These are phyloP conservation scores for Oophaga pumilio DNA, from an alignment of 2,113 vertebrate genomes.

Conservation along the genomic window DNA sequence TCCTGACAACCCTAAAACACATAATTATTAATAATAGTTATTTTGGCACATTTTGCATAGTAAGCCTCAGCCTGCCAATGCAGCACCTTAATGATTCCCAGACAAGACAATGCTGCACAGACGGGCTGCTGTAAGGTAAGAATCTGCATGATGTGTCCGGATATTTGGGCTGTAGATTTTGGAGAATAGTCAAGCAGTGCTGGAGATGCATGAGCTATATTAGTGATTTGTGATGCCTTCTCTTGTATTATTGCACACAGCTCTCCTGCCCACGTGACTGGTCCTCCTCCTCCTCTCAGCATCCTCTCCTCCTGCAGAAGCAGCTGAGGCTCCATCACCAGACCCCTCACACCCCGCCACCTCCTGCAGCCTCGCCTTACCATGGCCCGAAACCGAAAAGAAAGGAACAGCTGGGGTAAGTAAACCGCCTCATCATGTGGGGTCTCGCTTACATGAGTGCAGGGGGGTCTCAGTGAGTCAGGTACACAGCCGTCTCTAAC, in stretches of 20 bases:
- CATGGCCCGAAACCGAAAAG: conserved; percentile 71
- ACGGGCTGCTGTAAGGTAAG: too few relatives aligned
- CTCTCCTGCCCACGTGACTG: conserved; percentile 42
- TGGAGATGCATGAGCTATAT: background rate
- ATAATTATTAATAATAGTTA: too few relatives aligned
- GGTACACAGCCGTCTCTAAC: background rate
- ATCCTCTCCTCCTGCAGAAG: conserved; percentile 55
- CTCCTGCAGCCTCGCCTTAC: conserved; percentile 48
- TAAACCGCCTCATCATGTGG: conserved; percentile 32
- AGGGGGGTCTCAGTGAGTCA: background rate
- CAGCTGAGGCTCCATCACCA: conserved; percentile 54
- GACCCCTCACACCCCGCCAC: conserved; percentile 48
- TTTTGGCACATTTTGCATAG: too few relatives aligned
- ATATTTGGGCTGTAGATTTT: too few relatives aligned
- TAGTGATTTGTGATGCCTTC: background rate
- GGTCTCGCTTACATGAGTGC: background rate
- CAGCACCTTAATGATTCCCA: too few relatives aligned
- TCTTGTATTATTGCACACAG: conserved; percentile 30
- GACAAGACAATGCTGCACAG: too few relatives aligned
- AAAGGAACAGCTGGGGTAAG: conserved; percentile 94
- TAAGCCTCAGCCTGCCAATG: too few relatives aligned
- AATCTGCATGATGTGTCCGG: too few relatives aligned
- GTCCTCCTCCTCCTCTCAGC: conserved; percentile 31
- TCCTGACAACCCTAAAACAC: too few relatives aligned
- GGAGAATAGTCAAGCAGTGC: too few relatives aligned